Evolutionary conservation across 1,140 invertebrate species (phyloP), one percentile per base, ranked within the genome.

Genomic region (Saxidomus purpurata): DNA sequence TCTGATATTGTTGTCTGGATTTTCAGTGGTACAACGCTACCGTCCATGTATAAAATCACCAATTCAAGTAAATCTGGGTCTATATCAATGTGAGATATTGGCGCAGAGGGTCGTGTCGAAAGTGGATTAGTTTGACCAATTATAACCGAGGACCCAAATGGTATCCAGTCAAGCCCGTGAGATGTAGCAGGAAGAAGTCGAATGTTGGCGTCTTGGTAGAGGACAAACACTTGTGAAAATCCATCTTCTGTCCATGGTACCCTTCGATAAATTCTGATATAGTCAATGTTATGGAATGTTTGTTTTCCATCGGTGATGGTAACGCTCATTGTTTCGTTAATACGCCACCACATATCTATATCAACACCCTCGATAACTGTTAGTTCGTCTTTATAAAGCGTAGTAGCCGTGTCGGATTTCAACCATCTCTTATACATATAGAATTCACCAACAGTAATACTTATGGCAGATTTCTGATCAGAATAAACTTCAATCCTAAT

Each of bases 121-220:
- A 31, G 38, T 0, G 92, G 92, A 43, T 92, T 87, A 3, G 87
- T 90, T 59, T 92, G 87, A 6, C 93, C 93, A 69, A 94, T 82
- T 13, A 94, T 86, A 8, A 94, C 63, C 17, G 93, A 93, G 0
- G 93, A 92, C 34, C 93, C 93, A 71, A 94, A 94, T 3, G 93
- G 93, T 55, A 92, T 92, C 93, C 92, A 93, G 80, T 94, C 93
- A n/a, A 93, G 40, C 13, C 93, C 93, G 40, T 90, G 90, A 19
- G 93, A 90, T 15, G 93, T 90, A 4, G 92, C 83, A 2, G 92
- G 93, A 6, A 92, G 71, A 31, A 92, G 52, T 4, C 93, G 88
- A 4, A 87, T 76, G 63, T 93, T 93, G 25, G 93, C 93, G 47
- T 94, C 93, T 77, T 93, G 92, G 25, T 93, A 92, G 47, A 94